Percentiles rank a stretch among this genome's conserved stretches.
These are phyloP conservation scores for Dorcus hopei DNA, from an alignment of 2,888 invertebrate genomes.

Conservation along the genomic window DNA sequence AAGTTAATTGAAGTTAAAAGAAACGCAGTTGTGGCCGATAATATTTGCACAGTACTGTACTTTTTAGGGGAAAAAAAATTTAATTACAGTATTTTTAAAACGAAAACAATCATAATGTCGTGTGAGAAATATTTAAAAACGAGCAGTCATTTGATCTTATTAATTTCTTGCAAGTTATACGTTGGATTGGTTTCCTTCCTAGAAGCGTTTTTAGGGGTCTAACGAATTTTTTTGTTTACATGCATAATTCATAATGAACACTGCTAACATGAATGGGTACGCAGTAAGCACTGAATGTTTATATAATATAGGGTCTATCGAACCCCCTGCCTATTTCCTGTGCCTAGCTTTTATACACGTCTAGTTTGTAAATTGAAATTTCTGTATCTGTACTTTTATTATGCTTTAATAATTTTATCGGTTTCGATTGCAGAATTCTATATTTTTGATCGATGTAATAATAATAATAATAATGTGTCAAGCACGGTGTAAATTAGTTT, in stretches of 20 bases:
- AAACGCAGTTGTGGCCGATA: too few species aligned
- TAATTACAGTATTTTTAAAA: too few species aligned
- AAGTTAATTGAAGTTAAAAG: too few species aligned
- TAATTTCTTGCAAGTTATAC: too few species aligned
- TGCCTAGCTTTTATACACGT: constrained; percentile 39
- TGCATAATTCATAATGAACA: neutral
- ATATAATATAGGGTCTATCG: constrained; percentile 12
- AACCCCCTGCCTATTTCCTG: constrained; percentile 30
- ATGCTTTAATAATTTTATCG: neutral
- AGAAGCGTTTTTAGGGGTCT: too few species aligned
- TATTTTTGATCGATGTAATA: neutral
- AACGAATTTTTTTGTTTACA: too few species aligned
- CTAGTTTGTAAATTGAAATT: constrained; percentile 9
- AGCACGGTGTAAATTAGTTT: neutral
- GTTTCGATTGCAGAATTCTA: neutral
- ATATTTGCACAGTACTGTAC: too few species aligned
- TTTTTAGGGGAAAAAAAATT: too few species aligned
- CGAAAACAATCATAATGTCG: too few species aligned
- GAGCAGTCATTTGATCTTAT: too few species aligned
- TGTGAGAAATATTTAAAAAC: too few species aligned
- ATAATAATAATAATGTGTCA: neutral
- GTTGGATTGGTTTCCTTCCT: too few species aligned
- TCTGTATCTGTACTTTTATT: constrained; percentile 1
- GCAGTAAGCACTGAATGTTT: constrained; percentile 26
- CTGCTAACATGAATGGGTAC: constrained; percentile 17